These are phyloP conservation scores for Apodemia zela DNA, from an alignment of 2,888 invertebrate species.

Conservation along the genomic window DNA sequence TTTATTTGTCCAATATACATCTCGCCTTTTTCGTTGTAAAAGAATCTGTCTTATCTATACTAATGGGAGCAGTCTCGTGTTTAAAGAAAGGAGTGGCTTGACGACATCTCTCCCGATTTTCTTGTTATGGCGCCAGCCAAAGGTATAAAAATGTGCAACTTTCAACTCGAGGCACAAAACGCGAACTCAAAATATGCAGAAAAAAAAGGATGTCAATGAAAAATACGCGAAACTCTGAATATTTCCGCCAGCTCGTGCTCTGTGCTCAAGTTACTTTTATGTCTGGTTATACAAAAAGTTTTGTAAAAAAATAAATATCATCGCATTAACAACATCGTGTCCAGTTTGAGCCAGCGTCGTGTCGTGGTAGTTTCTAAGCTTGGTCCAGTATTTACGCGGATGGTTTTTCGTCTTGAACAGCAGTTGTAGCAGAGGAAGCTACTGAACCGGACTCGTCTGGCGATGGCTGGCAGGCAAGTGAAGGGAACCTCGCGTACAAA, in stretches of 20 bases:
- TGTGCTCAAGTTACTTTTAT: slow-evolving; percentile 65
- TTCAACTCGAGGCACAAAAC: slow-evolving; percentile 69
- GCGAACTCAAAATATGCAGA: slow-evolving; percentile 73
- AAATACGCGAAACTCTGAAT: slow-evolving; percentile 44
- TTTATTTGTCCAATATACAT: slow-evolving; percentile 66
- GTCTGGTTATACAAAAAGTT: slow-evolving; percentile 66
- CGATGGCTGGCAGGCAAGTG: slow-evolving; percentile 83
- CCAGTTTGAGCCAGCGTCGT: slow-evolving; percentile 37
- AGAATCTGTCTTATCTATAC: slow-evolving; percentile 50
- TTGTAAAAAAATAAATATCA: slow-evolving; percentile 73
- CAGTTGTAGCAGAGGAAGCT: slow-evolving; percentile 85
- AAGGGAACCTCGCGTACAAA: slow-evolving; percentile 88
- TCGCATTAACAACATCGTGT: slow-evolving; percentile 64
- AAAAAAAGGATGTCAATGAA: slow-evolving; percentile 11
- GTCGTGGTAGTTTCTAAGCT: slow-evolving; percentile 10
- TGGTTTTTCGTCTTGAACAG: slow-evolving; percentile 84
- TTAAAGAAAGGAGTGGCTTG: slow-evolving; percentile 50
- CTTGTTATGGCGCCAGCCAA: slow-evolving; percentile 61
- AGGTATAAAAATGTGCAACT: slow-evolving; percentile 74
- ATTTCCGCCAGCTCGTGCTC: slow-evolving; percentile 66
- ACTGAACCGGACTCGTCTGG: slow-evolving; percentile 83
- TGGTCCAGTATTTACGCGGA: slow-evolving; percentile 72
- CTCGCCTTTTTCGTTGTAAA: slow-evolving; percentile 58
- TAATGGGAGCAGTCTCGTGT: slow-evolving; percentile 73
- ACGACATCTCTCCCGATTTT: slow-evolving; percentile 54